phyloP scores from a whole-genome alignment of 2,113 vertebrate genomes.

The Electrona antarctica region DNA sequence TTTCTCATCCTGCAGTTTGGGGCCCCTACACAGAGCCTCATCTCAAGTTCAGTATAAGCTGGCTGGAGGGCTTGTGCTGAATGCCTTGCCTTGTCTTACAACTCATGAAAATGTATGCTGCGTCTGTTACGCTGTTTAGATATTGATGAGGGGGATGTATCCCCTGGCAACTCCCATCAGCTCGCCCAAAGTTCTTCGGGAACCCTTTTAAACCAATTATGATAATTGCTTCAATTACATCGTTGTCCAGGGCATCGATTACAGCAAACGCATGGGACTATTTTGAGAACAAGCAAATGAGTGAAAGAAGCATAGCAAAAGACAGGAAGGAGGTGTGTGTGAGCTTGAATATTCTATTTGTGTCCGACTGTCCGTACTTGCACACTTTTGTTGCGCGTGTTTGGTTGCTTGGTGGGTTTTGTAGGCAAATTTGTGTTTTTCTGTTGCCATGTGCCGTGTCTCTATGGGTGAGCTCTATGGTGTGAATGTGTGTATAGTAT shows the following conservation, averaged over 20 bases:
- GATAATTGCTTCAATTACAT: constrained; percentile 45
- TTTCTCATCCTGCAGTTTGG: constrained; percentile 24
- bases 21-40: constrained; percentile 12
- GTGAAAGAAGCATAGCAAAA: neutral
- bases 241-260: constrained; percentile 9
- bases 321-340: neutral
- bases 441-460: neutral
- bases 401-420: too few relatives aligned
- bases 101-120: constrained; percentile 62
- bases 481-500: constrained; percentile 2
- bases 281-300: neutral
- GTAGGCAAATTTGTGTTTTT: too few relatives aligned
- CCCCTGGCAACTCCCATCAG: constrained; percentile 37
- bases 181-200: constrained; percentile 9
- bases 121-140: constrained; percentile 41
- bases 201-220: constrained; percentile 21
- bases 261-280: neutral
- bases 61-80: neutral
- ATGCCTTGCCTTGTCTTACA: constrained; percentile 35
- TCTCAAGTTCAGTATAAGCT: constrained; percentile 21
- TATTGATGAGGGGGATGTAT: constrained; percentile 64
- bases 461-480: constrained; percentile 5
- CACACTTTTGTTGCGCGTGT: neutral
- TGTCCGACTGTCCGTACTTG: neutral
- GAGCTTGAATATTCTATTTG: neutral